A percentile compares a stretch with the other conserved stretches of the same genome.
phyloP scores from a whole-genome alignment of 1,140 invertebrate genomes.

The Bombus terrestris region DNA sequence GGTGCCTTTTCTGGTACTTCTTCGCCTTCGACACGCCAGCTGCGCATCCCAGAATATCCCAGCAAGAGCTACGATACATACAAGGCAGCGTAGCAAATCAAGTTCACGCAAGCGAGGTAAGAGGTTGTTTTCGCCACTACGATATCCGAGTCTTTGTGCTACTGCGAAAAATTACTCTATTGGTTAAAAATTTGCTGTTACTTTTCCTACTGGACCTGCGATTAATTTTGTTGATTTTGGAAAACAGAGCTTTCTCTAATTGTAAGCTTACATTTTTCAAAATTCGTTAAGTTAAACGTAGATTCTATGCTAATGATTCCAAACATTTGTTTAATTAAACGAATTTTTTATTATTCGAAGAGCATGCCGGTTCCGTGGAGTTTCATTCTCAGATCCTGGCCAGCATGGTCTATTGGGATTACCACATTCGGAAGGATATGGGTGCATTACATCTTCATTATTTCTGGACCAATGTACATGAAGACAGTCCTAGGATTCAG shows the following conservation, averaged over 20 bases:
- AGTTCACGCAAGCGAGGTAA: conserved; percentile 80
- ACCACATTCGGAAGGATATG: conserved; percentile 89
- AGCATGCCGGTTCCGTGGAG: conserved; percentile 87
- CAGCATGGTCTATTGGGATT: conserved; percentile 91
- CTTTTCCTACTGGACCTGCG: too few relatives aligned
- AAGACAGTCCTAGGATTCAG: conserved; percentile 87
- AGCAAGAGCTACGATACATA: conserved; percentile 88
- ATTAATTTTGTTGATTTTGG: not conserved
- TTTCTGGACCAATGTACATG: conserved; percentile 88
- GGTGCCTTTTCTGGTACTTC: conserved; percentile 89
- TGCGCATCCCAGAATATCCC: conserved; percentile 88
- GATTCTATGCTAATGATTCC: not conserved
- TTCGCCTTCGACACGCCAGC: conserved; percentile 90
- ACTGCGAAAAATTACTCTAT: not conserved
- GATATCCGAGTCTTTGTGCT: not conserved
- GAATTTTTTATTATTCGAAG: conserved; percentile 61
- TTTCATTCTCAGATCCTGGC: conserved; percentile 88
- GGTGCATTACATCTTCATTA: conserved; percentile 89
- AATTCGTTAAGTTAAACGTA: not conserved
- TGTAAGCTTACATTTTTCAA: not conserved
- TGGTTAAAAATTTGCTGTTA: not conserved
- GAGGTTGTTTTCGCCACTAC: not conserved
- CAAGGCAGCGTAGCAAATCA: conserved; percentile 84
- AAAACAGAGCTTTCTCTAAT: not conserved
- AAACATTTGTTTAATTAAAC: not conserved